Conservation (phyloP, 92 coral and sea anemone genomes). For the Muricea muricata region DNA sequence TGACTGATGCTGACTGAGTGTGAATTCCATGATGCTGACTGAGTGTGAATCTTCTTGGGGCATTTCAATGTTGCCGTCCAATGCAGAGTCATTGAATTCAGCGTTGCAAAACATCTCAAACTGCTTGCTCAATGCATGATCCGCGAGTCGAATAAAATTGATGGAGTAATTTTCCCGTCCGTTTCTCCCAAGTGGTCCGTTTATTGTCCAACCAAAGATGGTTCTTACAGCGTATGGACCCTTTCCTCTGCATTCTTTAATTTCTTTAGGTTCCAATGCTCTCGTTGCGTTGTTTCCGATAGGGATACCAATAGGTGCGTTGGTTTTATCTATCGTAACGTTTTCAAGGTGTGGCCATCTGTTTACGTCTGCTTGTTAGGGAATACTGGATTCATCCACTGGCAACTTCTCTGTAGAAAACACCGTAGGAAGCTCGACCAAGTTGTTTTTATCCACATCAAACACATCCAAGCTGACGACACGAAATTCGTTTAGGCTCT, state of each 20-base stretch:
- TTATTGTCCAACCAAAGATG: conserved; percentile 70
- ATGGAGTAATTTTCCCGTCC: background rate
- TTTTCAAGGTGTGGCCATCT: conserved; percentile 54
- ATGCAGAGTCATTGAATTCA: background rate
- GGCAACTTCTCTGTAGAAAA: conserved; percentile 60
- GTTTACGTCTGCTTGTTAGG: conserved; percentile 49
- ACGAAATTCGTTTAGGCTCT: background rate
- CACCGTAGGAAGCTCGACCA: conserved; percentile 57
- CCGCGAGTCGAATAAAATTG: conserved; percentile 43
- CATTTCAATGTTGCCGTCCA: background rate
- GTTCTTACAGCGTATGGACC: conserved; percentile 68
- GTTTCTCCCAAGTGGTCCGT: conserved; percentile 65
- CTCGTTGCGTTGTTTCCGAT: conserved; percentile 64
- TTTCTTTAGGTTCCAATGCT: conserved; percentile 56
- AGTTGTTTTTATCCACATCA: conserved; percentile 46
- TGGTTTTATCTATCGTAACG: conserved; percentile 35
- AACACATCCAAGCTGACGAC: conserved; percentile 3
- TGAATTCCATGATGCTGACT: background rate
- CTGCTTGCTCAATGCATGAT: conserved; percentile 32
- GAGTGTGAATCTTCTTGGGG: background rate
- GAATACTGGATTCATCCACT: conserved; percentile 44
- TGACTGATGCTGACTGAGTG: too few relatives aligned
- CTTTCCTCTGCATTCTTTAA: conserved; percentile 11
- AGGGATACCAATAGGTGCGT: conserved; percentile 55
- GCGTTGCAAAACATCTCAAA: conserved; percentile 37